Percentiles rank a stretch among this genome's conserved stretches.
These are phyloP conservation scores for Geophilus truncorum DNA, from an alignment of 2,888 invertebrate genomes.

Conservation along the genomic window DNA sequence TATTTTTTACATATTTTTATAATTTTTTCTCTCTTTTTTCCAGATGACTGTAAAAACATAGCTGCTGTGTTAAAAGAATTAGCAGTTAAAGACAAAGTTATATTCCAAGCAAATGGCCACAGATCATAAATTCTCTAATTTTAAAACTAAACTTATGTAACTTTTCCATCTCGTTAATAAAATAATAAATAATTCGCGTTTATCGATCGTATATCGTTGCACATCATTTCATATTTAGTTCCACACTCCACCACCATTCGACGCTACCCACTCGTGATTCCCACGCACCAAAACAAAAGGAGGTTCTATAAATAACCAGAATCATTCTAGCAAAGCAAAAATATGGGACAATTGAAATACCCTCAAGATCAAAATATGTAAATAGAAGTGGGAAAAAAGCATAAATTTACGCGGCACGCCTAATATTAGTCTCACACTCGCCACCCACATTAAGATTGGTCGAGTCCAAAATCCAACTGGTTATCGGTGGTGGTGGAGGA, in stretches of 20 bases:
- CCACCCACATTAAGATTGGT: too few relatives aligned
- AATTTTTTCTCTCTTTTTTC: conserved; percentile 1
- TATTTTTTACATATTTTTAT: background rate
- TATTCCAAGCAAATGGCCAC: background rate
- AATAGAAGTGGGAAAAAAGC: too few relatives aligned
- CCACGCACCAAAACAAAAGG: background rate
- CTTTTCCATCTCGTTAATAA: background rate
- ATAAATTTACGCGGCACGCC: too few relatives aligned
- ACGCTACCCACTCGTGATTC: too few relatives aligned
- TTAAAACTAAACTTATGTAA: background rate
- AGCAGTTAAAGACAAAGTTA: background rate
- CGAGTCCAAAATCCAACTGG: too few relatives aligned
- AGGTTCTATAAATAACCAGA: background rate
- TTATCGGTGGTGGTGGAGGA: too few relatives aligned
- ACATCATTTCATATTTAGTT: too few relatives aligned
- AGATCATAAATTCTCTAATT: too few relatives aligned
- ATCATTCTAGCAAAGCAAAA: background rate
- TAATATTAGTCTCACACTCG: too few relatives aligned
- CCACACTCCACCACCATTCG: too few relatives aligned
- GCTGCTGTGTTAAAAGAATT: conserved; percentile 46
- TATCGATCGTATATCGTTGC: too few relatives aligned
- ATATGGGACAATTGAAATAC: background rate
- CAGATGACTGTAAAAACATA: conserved; percentile 51
- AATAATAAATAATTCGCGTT: too few relatives aligned
- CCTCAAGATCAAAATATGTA: background rate